Evolutionary conservation across 2,888 invertebrate genomes (phyloP).

Genomic region (Epinotia ramella): DNA sequence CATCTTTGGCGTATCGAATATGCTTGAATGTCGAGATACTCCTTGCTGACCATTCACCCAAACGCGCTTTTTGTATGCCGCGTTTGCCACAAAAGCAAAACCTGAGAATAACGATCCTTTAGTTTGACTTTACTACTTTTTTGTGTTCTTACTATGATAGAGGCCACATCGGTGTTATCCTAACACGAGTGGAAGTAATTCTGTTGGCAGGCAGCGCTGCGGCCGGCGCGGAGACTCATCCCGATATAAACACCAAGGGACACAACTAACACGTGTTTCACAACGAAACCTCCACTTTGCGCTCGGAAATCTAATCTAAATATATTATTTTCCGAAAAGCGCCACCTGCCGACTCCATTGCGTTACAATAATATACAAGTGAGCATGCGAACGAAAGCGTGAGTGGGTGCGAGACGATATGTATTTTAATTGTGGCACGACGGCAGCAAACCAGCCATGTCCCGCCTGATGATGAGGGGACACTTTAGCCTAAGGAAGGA

Average conservation of each 20-base stretch:
- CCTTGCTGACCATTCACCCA: no score
- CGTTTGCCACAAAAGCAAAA: neutral
- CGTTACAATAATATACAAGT: neutral
- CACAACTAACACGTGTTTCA: neutral
- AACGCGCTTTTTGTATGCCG: no score
- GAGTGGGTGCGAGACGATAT: no score
- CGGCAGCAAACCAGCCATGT: neutral
- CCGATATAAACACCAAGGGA: neutral
- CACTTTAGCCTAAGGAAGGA: neutral
- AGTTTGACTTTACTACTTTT: neutral
- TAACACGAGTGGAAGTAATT: neutral
- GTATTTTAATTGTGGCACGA: neutral
- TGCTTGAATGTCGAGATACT: no score
- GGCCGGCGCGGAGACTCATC: conserved; percentile 8
- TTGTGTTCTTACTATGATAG: neutral
- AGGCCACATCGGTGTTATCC: neutral
- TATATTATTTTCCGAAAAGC: neutral
- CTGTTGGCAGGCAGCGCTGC: conserved; percentile 6
- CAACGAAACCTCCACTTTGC: neutral
- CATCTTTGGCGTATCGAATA: no score
- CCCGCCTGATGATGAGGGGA: neutral
- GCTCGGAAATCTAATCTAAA: neutral
- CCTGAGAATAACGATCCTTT: no score
- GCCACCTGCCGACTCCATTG: neutral
- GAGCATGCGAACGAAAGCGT: no score